Evolutionary conservation across 2,797 vertebrate species (phyloP), one percentile per base, ranked within the genome.

Genomic region (Brachyrhaphis roseni): DNA sequence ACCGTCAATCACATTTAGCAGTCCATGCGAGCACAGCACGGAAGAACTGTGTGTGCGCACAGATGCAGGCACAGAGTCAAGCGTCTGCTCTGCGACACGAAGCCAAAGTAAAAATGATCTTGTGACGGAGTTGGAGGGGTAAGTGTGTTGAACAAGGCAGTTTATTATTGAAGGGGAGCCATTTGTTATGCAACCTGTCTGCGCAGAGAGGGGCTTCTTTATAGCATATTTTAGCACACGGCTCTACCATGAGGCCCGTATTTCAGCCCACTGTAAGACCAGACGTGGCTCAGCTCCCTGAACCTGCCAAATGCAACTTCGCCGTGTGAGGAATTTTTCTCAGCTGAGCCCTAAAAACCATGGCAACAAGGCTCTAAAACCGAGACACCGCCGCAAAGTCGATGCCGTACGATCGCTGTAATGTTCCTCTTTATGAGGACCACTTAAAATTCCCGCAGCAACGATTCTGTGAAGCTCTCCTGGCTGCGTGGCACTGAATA

Each of bases 21-120:
- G 57, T 57, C 53, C 76, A 72, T 3, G 34, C 81, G 84, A 86
- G 57, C 51, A 26, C 28, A 70, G 85, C 51, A 11, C 26, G 47
- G 13, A 59, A 1, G 66, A 57, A 80, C 39, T 74, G 49, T 6
- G 7, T 4, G 12, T 43, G 46, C 28, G 43, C 1, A 23, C 20
- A 28, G 78, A 70, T 36, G 47, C 31, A 78, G 45, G 64, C 81
- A 77, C 81, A 34, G 62, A 88, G 86, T 86, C 78, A 71, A 80
- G 75, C 72, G 75, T 81, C 77, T 82, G 90, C 78, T 90, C 78
- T 77, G 72, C 23, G 20, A 83, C 80, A 55, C 62, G 76, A 45
- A 78, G 83, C 91, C 82, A 85, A 79, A 82, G 79, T 84, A 88
- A 87, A 92, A 89, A 74, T 66, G 77, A 89, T 89, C 86, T 70